A percentile compares a stretch with the other conserved stretches of the same genome.
phyloP scores from a whole-genome alignment of 2,797 vertebrate species.

The Limnodromus scolopaceus region DNA sequence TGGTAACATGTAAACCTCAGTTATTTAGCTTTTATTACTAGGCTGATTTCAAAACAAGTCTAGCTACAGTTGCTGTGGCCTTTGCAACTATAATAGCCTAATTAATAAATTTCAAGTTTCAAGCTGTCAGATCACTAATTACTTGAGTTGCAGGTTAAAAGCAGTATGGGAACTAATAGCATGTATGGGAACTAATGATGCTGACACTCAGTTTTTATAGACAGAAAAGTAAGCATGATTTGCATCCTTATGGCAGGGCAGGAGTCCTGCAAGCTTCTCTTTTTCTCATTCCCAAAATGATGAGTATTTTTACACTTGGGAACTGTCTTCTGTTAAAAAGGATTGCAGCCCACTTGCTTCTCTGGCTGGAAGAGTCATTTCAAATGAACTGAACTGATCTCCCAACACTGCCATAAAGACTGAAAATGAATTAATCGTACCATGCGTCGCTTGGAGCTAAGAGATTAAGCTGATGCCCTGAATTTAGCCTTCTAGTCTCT shows the following conservation, averaged over 20 bases:
- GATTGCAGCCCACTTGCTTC: neutral
- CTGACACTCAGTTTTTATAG: slow-evolving; percentile 20
- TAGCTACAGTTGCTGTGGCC: neutral
- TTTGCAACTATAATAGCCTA: slow-evolving; percentile 65
- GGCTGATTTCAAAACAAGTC: slow-evolving; percentile 31
- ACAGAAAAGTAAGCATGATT: slow-evolving; percentile 26
- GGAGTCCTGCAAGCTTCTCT: neutral
- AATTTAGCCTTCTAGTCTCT: neutral
- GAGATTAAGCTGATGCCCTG: neutral
- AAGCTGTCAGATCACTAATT: slow-evolving; percentile 56
- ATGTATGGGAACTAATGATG: slow-evolving; percentile 10
- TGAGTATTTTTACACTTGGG: neutral
- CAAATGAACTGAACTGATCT: neutral
- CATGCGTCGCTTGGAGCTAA: neutral
- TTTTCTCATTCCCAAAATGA: neutral
- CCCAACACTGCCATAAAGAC: neutral
- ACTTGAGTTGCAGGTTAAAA: slow-evolving; percentile 65
- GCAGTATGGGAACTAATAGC: neutral
- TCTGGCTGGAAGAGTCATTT: neutral
- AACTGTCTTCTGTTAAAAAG: neutral
- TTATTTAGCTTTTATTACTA: slow-evolving; percentile 35
- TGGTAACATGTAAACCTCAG: neutral
- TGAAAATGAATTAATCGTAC: neutral
- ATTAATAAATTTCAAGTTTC: slow-evolving; percentile 62
- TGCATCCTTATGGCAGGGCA: neutral